These are phyloP conservation scores for Calameuta pallipes DNA, from an alignment of 2,888 invertebrate species.

Conservation along the genomic window DNA sequence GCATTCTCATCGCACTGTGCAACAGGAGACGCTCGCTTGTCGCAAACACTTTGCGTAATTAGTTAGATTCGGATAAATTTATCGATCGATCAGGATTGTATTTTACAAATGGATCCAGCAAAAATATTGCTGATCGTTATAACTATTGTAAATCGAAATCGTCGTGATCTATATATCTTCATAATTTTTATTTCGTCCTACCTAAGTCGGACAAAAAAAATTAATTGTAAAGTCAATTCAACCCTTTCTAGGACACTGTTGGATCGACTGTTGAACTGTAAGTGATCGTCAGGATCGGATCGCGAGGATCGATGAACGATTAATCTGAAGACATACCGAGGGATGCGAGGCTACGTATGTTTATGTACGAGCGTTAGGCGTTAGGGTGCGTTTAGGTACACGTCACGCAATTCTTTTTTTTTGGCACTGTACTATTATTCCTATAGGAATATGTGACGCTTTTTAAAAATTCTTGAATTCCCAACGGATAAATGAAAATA, in stretches of 20 bases:
- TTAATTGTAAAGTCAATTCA: neutral
- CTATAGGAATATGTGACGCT: neutral
- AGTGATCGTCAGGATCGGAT: neutral
- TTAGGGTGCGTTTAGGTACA: neutral
- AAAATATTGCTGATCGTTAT: neutral
- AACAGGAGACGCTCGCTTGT: no score
- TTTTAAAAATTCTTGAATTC: neutral
- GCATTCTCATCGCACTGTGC: neutral
- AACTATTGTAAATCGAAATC: neutral
- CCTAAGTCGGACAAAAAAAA: neutral
- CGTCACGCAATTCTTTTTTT: neutral
- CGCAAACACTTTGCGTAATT: no score
- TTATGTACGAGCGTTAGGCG: neutral
- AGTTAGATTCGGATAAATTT: no score
- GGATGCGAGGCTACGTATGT: neutral
- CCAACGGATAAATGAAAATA: neutral
- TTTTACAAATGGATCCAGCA: neutral
- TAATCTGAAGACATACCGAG: neutral
- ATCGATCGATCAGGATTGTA: neutral
- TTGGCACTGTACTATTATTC: neutral
- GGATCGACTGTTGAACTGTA: neutral
- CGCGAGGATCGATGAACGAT: neutral
- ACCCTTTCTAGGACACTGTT: neutral
- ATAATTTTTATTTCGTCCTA: neutral
- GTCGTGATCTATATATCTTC: neutral